Evolutionary conservation across 2,888 invertebrate species (phyloP), one percentile per base, ranked within the genome.

Genomic region (Aphidius colemani): DNA sequence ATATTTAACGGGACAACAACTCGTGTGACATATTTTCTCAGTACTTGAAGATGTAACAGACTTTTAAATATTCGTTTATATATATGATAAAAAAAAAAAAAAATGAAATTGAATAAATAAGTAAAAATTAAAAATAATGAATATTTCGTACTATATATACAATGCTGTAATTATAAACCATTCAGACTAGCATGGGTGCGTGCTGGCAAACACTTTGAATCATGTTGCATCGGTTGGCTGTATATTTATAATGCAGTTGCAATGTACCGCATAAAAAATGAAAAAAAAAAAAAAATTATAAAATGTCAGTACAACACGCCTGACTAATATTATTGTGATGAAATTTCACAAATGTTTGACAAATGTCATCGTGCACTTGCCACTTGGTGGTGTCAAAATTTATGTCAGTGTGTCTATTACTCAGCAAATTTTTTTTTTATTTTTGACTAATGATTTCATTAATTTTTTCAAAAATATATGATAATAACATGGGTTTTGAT

Each of bases 91-190:
- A 61, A 48, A 59, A 51, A 66, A 61, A 61, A 67, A 63, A 66
- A 30, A 30, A 30, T 30, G 1, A 30, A 30, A 30, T 30, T 30
- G 30, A 30, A 30, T 30, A 30, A 63, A 53, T 39, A 18, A 18
- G 13, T 9, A 13, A 46, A 57, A 65, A 65, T 69, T 64, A 68
- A 69, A 66, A 67, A 66, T 71, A 68, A 66, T 69, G 66, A 30
- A 30, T 72, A 75, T 76, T 74, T 70, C 71, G 65, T 73, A 72
- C 74, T 71, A 71, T 72, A 72, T 74, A 74, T 75, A 75, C 76
- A 74, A 74, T 76, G 72, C 71, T 67, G 71, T 75, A 75, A 75
- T 79, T 78, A 75, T 75, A 75, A 78, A 76, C 74, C 74, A 78
- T 78, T 77, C 74, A 75, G 69, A 69, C 69, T 68, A 66, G 68